Percentiles rank a stretch among this genome's conserved stretches.
Evolutionary conservation across 2,797 vertebrate genomes (phyloP).

Genomic region (Rhadinocentrus ornatus): DNA sequence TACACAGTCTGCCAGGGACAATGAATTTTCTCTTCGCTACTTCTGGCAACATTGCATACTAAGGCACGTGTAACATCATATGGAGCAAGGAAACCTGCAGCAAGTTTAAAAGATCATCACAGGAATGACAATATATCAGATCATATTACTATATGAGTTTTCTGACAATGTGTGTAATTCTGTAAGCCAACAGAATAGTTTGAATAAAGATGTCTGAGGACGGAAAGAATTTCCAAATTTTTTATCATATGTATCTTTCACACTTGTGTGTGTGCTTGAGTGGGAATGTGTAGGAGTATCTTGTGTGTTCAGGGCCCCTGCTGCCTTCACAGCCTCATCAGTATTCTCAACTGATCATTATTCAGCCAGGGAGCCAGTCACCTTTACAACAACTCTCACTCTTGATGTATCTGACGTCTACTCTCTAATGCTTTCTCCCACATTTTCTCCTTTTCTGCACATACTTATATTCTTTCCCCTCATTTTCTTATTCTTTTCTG

Average conservation of each 20-base stretch:
- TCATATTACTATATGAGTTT: background rate
- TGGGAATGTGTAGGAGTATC: background rate
- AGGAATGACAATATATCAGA: background rate
- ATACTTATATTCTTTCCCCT: constrained; percentile 6
- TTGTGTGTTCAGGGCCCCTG: constrained; percentile 4
- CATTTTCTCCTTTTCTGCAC: background rate
- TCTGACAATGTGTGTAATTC: background rate
- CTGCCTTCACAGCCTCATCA: constrained; percentile 20
- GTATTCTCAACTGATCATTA: constrained; percentile 34
- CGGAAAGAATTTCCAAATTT: background rate
- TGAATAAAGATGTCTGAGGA: background rate
- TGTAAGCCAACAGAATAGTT: background rate
- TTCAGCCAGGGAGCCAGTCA: constrained; percentile 28
- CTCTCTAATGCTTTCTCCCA: constrained; percentile 13
- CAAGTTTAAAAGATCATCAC: background rate
- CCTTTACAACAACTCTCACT: constrained; percentile 18
- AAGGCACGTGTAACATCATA: constrained; percentile 2
- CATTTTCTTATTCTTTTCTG: background rate
- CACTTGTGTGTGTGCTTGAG: background rate
- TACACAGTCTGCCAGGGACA: constrained; percentile 52
- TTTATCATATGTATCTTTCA: background rate
- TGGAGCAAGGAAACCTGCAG: background rate
- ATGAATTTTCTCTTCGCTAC: constrained; percentile 43
- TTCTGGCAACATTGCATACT: constrained; percentile 31
- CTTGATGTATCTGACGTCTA: constrained; percentile 11